Evolutionary conservation across 1,140 invertebrate genomes (phyloP), one percentile per base, ranked within the genome.

Genomic region (Heliconius hewitsoni): DNA sequence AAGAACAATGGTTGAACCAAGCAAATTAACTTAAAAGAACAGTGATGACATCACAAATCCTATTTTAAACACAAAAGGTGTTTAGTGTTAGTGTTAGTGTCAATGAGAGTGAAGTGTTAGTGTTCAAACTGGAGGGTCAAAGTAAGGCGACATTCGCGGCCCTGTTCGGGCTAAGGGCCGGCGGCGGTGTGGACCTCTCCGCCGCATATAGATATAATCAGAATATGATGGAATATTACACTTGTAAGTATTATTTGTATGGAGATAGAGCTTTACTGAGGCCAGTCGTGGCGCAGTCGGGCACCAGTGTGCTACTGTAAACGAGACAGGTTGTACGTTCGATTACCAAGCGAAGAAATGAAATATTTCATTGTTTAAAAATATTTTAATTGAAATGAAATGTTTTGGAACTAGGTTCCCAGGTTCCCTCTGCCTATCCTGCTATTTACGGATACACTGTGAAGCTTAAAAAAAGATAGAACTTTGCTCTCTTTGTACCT

Each of bases 201-300:
- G 98, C 98, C 81, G 98, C 98, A 82, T 99, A 99, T 92, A 96
- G 98, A 89, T 99, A 99, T 95, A 99, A 98, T 94, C 98, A 98
- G 90, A 98, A 98, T 94, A 99, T 99, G 98, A 99, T 99, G 98
- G 98, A 99, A 95, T 99, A 99, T 95, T 99, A 99, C 91, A 98
- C 98, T 91, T 99, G 98, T 98, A 97, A 98, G 97, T 96, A 77
- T 23, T n/a, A 11, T 16, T 18, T 18, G 1, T 66, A 66, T 66
- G 27, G 11, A 30, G 0, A 27, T 18, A 19, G 18, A 18, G 50
- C 16, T 52, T 46, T 46, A 46, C 11, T 13, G 42, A 46, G 42
- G 42, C 42, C 42, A 3, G 42, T 11, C 11, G 2, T 42, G 42
- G 9, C 30, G 30, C 30, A 30, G 30, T 42, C 8, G 8, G 9